Evolutionary conservation across 1,140 invertebrate species (phyloP).

Genomic region (Thaumatotibia leucotreta): DNA sequence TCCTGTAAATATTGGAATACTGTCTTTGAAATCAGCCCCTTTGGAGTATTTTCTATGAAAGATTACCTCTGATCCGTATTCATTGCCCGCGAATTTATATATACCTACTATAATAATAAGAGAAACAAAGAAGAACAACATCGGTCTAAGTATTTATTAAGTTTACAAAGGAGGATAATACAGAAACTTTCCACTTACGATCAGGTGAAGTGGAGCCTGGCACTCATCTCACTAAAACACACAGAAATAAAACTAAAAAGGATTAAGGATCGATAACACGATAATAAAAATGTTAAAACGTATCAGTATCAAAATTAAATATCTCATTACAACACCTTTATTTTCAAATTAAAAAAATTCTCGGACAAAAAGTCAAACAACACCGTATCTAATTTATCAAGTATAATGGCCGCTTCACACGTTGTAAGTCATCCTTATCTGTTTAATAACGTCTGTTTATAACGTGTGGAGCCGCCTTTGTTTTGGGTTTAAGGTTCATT

Average conservation of each 20-base stretch:
- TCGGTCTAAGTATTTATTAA: too few relatives aligned
- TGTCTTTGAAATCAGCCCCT: too few relatives aligned
- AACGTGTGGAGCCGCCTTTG: background rate
- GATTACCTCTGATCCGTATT: too few relatives aligned
- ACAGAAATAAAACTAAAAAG: background rate
- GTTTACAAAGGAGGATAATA: too few relatives aligned
- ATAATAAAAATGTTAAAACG: background rate
- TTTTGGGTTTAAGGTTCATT: background rate
- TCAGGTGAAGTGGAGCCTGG: too few relatives aligned
- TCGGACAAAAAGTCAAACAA: background rate
- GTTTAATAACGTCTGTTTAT: constrained; percentile 7
- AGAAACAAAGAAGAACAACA: too few relatives aligned
- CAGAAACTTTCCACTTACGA: too few relatives aligned
- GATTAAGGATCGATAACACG: background rate
- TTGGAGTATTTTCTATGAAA: too few relatives aligned
- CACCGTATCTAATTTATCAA: constrained; percentile 2
- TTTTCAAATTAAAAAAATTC: background rate
- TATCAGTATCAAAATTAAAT: background rate
- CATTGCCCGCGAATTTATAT: too few relatives aligned
- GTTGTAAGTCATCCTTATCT: constrained; percentile 2
- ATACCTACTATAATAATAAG: too few relatives aligned
- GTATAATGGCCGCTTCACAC: constrained; percentile 5
- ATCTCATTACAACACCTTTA: background rate
- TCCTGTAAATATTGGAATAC: too few relatives aligned
- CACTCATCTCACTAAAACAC: too few relatives aligned